Base-by-base conservation (phyloP, 2,888 invertebrate species). In the Oegoconia quadripuncta region DNA sequence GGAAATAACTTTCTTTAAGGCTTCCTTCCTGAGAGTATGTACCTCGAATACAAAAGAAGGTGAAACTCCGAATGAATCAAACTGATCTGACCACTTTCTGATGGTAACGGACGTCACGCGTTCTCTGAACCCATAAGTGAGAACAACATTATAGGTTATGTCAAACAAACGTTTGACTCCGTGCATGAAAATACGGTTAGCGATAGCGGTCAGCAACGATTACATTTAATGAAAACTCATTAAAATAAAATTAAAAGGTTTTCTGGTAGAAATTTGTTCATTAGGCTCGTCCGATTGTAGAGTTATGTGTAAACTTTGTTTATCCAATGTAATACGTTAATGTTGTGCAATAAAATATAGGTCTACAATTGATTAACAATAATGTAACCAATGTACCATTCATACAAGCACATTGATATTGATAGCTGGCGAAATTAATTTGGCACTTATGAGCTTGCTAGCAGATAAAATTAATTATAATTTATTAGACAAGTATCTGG, bases 41-140 rank as follows among this genome's bases (percentile, higher is more conserved):
- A 64, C 64, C 62, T 49, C 63, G 80, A 75, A 80, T 80, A 81
- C 74, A 61, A 75, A 80, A 74, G 64, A 64, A 67, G 70, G 79
- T 74, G 80, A 81, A 81, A 81, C 71, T 65, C 53, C 52, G 43
- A 42, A 56, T 46, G 48, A 46, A 59, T 47, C 39, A 32, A 37
- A 42, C 44, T 52, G 61, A 59, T 55, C 55, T 74, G 74, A 74
- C 71, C 72, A 61, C 65, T 70, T 67, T 72, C 51, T 52, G 55
- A 49, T 51, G 52, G 53, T 46, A 46, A 48, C 41, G 44, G 47
- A 43, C 46, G 42, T 43, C 44, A 43, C 42, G 41, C 48, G 59
- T 62, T 43, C 46, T 44, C 55, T 55, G 51, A 52, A 52, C 40
- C n/a, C 34, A 37, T 51, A 63, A 71, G 63, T 65, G 50, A 47